A percentile compares a stretch with the other conserved stretches of the same genome.
Conservation (phyloP, 1,140 invertebrate species). For the Zaprionus nigranus region DNA sequence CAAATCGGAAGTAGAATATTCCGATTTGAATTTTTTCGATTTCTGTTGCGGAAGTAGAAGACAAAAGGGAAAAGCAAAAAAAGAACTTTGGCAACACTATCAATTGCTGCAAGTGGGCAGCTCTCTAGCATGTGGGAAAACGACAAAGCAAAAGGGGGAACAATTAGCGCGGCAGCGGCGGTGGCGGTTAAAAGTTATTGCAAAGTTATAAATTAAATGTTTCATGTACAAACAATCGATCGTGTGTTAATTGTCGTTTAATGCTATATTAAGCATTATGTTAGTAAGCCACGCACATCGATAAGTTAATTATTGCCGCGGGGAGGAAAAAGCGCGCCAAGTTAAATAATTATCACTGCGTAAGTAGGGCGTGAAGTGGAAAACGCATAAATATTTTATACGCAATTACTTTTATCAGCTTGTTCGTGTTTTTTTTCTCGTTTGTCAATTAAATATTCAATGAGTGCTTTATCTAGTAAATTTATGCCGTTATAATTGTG, state of each 20-base stretch:
- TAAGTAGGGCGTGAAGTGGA: slow-evolving; percentile 31
- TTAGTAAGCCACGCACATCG: slow-evolving; percentile 19
- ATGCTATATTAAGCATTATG: slow-evolving; percentile 33
- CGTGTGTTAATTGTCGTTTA: slow-evolving; percentile 35
- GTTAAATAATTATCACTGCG: slow-evolving; percentile 35
- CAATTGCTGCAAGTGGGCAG: slow-evolving; percentile 32
- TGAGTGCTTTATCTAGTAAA: slow-evolving; percentile 28
- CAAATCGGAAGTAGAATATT: slow-evolving; percentile 67
- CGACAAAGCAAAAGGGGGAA: slow-evolving; percentile 17
- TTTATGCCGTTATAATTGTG: slow-evolving; percentile 51
- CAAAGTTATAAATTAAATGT: slow-evolving; percentile 33
- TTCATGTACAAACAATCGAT: slow-evolving; percentile 33
- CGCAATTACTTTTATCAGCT: slow-evolving; percentile 16
- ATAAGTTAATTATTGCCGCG: slow-evolving; percentile 32
- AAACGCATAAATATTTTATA: slow-evolving; percentile 25
- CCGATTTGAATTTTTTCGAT: slow-evolving; percentile 34
- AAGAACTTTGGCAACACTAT: slow-evolving; percentile 24
- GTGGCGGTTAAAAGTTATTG: neutral
- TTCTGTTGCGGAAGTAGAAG: slow-evolving; percentile 13
- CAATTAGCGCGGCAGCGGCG: neutral
- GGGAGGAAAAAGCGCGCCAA: slow-evolving; percentile 33
- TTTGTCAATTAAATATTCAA: slow-evolving; percentile 38
- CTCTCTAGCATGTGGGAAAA: neutral
- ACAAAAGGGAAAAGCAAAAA: slow-evolving; percentile 8
- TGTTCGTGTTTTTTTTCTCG: slow-evolving; percentile 3